Percentiles rank a stretch among this genome's conserved stretches.
phyloP scores from a whole-genome alignment of 2,888 invertebrate genomes.

The Fragum whitleyi region DNA sequence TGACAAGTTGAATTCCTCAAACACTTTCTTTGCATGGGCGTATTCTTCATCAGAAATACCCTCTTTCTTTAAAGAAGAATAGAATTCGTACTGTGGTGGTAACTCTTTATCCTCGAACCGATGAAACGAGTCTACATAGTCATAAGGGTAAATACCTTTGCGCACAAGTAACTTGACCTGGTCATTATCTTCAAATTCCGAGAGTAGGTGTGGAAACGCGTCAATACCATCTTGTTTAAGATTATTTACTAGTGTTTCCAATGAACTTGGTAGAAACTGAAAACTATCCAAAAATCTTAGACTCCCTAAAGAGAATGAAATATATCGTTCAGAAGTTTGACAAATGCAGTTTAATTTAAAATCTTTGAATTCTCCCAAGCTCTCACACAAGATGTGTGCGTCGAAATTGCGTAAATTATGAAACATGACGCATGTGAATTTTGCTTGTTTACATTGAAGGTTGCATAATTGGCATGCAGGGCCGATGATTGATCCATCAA shows the following conservation, averaged over 20 bases:
- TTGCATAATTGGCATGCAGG: conserved; percentile 39
- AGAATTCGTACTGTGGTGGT: conserved; percentile 30
- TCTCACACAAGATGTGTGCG: conserved; percentile 34
- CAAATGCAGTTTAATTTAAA: conserved; percentile 30
- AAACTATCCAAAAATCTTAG: conserved; percentile 55
- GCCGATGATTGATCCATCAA: conserved; percentile 41
- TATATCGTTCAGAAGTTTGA: conserved; percentile 50
- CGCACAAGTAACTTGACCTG: conserved; percentile 22
- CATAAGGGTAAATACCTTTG: conserved; percentile 41
- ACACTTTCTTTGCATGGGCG: conserved; percentile 36
- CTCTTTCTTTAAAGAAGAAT: conserved; percentile 32
- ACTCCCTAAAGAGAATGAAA: conserved; percentile 49
- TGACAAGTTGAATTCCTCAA: conserved; percentile 20
- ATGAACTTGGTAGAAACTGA: conserved; percentile 43
- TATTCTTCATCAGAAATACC: conserved; percentile 41
- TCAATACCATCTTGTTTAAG: conserved; percentile 44
- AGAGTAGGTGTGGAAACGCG: conserved; percentile 40
- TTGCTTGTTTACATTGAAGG: conserved; percentile 32
- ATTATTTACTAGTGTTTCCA: conserved; percentile 44
- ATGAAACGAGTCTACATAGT: conserved; percentile 25
- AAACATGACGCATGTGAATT: conserved; percentile 41
- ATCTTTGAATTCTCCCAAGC: conserved; percentile 38
- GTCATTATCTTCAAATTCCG: conserved; percentile 13
- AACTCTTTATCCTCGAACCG: conserved; percentile 26
- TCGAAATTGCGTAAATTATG: conserved; percentile 48